phyloP scores from a whole-genome alignment of 2,113 vertebrate species.

The Hypomesus transpacificus region DNA sequence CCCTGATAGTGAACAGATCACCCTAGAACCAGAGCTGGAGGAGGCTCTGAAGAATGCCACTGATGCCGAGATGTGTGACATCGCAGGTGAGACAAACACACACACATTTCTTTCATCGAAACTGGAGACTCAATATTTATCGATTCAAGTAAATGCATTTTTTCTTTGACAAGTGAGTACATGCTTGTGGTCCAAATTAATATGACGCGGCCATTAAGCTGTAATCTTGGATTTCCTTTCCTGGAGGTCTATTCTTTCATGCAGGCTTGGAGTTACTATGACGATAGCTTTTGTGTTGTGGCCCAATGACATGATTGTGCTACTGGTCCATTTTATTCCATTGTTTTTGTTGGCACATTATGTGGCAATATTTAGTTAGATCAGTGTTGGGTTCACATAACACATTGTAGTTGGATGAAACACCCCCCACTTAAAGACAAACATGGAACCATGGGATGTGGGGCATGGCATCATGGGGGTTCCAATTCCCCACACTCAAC shows the following conservation, averaged over 20 bases:
- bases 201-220: too few relatives aligned
- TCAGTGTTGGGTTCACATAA: constrained; percentile 8
- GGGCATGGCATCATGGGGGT: constrained; percentile 26
- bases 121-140: too few relatives aligned
- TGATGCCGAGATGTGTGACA: constrained; percentile 96
- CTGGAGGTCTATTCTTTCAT: too few relatives aligned
- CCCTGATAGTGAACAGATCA: constrained; percentile 82
- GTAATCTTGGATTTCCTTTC: too few relatives aligned
- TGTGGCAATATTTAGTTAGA: constrained; percentile 11
- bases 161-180: too few relatives aligned
- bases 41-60: constrained; percentile 88
- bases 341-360: neutral
- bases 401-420: neutral
- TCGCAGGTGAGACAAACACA: constrained; percentile 77
- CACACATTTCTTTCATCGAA: neutral
- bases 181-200: too few relatives aligned
- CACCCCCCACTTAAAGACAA: constrained; percentile 14
- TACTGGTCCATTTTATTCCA: constrained; percentile 46
- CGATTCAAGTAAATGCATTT: too few relatives aligned
- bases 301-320: constrained; percentile 20
- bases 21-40: constrained; percentile 91
- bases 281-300: neutral
- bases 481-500: constrained; percentile 72
- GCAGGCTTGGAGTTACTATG: too few relatives aligned
- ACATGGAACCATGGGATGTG: constrained; percentile 30